phyloP scores from a whole-genome alignment of 2,888 invertebrate genomes.

The Tanypteryx hageni region DNA sequence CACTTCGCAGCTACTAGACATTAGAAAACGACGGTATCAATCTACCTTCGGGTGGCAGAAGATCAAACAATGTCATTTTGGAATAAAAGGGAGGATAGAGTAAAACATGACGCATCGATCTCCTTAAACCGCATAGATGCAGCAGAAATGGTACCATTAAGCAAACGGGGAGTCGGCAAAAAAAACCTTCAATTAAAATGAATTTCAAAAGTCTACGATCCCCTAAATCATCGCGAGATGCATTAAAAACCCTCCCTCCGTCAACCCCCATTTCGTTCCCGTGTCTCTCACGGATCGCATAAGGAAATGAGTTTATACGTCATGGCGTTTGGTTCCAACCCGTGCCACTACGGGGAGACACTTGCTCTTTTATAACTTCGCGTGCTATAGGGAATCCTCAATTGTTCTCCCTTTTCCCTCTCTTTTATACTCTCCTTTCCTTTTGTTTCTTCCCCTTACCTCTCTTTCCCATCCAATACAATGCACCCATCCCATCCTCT shows the following conservation, averaged over 20 bases:
- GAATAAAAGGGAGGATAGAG: neutral
- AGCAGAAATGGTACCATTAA: neutral
- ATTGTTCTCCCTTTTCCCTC: neutral
- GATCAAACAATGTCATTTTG: too few relatives aligned
- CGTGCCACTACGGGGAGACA: slow-evolving; percentile 24
- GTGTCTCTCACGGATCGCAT: slow-evolving; percentile 2
- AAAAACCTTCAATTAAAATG: slow-evolving; percentile 3
- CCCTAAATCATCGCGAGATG: neutral
- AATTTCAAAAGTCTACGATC: neutral
- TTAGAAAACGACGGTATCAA: too few relatives aligned
- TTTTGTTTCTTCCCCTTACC: neutral
- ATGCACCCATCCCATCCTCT: neutral
- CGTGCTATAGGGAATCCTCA: slow-evolving; percentile 12
- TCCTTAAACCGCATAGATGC: neutral
- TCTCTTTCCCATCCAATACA: neutral
- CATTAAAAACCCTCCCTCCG: neutral
- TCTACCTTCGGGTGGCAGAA: too few relatives aligned
- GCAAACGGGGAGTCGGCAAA: neutral
- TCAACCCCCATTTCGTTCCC: neutral
- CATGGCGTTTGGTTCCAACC: slow-evolving; percentile 12
- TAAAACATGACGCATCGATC: neutral
- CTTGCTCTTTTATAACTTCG: slow-evolving; percentile 15
- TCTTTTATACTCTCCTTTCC: neutral
- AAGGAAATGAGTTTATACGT: slow-evolving; percentile 14
- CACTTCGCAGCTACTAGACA: too few relatives aligned